Evolutionary conservation across 2,888 invertebrate species (phyloP).

Genomic region (Nomada flava): DNA sequence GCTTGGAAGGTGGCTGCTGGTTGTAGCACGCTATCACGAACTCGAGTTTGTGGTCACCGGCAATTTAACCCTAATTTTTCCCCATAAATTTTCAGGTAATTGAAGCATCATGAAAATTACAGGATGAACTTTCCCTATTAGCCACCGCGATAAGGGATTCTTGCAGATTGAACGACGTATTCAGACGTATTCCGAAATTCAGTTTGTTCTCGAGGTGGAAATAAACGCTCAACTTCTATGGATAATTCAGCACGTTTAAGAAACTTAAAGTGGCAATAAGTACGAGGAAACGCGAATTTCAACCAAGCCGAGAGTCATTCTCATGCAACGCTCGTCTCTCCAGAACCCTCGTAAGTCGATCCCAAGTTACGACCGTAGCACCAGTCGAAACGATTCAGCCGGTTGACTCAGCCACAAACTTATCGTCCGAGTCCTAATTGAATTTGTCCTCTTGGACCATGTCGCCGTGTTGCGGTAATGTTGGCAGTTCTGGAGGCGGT

Average conservation of each 20-base stretch:
- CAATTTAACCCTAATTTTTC: constrained; percentile 61
- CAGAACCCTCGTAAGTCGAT: constrained; percentile 64
- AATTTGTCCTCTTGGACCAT: constrained; percentile 80
- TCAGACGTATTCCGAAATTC: constrained; percentile 40
- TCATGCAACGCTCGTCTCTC: constrained; percentile 64
- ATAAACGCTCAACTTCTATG: constrained; percentile 38
- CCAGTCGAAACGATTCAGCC: constrained; percentile 65
- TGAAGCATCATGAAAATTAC: constrained; percentile 36
- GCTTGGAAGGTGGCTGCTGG: constrained; percentile 60
- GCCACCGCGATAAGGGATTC: constrained; percentile 11
- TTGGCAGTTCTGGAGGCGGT: constrained; percentile 78
- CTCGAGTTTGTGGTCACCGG: constrained; percentile 59
- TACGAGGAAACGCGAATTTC: constrained; percentile 56
- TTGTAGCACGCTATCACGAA: constrained; percentile 39
- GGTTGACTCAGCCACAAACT: constrained; percentile 75
- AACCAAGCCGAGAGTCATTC: constrained; percentile 51
- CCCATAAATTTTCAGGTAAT: constrained; percentile 35
- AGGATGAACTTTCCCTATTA: constrained; percentile 43
- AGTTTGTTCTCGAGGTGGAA: constrained; percentile 34
- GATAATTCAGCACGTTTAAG: constrained; percentile 63
- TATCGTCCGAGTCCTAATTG: constrained; percentile 81
- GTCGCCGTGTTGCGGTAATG: constrained; percentile 80
- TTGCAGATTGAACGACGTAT: constrained; percentile 14
- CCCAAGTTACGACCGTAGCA: constrained; percentile 55
- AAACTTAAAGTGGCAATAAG: constrained; percentile 61